Percentiles rank a stretch among this genome's conserved stretches.
These are phyloP conservation scores for Beris morrisii DNA, from an alignment of 2,888 invertebrate species.

Conservation along the genomic window DNA sequence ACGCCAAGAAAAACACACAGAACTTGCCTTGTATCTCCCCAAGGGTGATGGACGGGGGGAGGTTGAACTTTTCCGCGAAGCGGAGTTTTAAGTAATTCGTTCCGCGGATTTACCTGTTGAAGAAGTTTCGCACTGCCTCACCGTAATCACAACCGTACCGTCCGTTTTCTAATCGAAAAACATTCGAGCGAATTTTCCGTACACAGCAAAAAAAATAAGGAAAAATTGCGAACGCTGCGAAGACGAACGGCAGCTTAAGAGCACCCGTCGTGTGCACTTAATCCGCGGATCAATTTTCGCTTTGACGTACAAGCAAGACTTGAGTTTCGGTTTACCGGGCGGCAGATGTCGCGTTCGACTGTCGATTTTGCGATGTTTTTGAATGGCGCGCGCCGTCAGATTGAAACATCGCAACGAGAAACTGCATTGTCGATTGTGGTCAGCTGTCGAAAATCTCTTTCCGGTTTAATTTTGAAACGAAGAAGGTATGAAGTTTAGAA, in stretches of 20 bases:
- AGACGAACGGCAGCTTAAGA: slow-evolving; percentile 14
- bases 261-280: slow-evolving; percentile 18
- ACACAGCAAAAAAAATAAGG: too few species aligned
- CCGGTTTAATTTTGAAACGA: slow-evolving; percentile 55
- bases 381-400: too few species aligned
- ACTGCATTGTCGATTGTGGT: slow-evolving; percentile 9
- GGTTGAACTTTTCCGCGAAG: neutral
- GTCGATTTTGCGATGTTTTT: too few species aligned
- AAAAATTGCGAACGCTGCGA: neutral
- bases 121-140: neutral
- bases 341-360: too few species aligned
- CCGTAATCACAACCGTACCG: too few species aligned
- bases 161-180: too few species aligned
- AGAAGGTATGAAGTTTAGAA: slow-evolving; percentile 51
- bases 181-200: too few species aligned
- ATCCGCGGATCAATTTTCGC: slow-evolving; percentile 27
- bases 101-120: slow-evolving; percentile 4
- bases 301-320: slow-evolving; percentile 28
- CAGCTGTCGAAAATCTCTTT: slow-evolving; percentile 49
- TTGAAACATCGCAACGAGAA: slow-evolving; percentile 9
- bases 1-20: too few species aligned
- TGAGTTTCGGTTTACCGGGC: neutral
- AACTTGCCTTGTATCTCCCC: too few species aligned
- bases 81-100: neutral
- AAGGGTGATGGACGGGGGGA: too few species aligned